Base-by-base conservation (phyloP, 2,888 invertebrate genomes). In the Busseola fusca region DNA sequence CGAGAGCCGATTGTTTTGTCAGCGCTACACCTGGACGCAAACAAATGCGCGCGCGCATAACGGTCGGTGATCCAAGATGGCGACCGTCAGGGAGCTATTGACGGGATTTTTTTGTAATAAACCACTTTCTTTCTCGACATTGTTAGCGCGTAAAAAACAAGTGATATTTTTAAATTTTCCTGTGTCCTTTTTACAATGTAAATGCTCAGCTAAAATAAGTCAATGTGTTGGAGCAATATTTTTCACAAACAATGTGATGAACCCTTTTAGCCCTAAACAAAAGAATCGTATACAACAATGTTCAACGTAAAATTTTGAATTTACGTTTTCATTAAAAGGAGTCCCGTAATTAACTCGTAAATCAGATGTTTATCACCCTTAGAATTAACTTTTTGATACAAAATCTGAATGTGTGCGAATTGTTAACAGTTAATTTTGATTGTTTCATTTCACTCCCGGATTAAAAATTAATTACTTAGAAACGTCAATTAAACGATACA, bases 1-100 rank as follows among this genome's bases (percentile, higher is more conserved):
- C 90, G 89, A 93, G 92, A 89, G 91, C 88, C 92, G 93, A 95
- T 95, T 95, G 95, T 95, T 95, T 95, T 95, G 95, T 95, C 94
- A 95, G 93, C 86, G 88, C 89, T 92, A 95, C 95, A 95, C 95
- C 95, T 95, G 95, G 95, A 93, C 87, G 88, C 92, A 91, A 92
- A 94, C 93, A 94, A 93, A 91, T 90, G 92, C 91, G 93, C 87
- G 89, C 88, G 89, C 91, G 89, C 90, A 87, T 86, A 91, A 92
- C 92, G 88, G 92, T 89, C 86, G 89, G 90, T 84, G 84, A 90
- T 88, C 85, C 92, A 93, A 92, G 87, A 93, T 92, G 91, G 92
- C 91, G 90, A 87, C 87, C 85, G 73, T 77, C 69, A 78, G 81
- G 74, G 80, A 84, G 78, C 87, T 84, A 87, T 88, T 84, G 85